Percentiles rank a stretch among this genome's conserved stretches.
These are phyloP conservation scores for Bombus huntii DNA, from an alignment of 1,140 invertebrate species.

Conservation along the genomic window DNA sequence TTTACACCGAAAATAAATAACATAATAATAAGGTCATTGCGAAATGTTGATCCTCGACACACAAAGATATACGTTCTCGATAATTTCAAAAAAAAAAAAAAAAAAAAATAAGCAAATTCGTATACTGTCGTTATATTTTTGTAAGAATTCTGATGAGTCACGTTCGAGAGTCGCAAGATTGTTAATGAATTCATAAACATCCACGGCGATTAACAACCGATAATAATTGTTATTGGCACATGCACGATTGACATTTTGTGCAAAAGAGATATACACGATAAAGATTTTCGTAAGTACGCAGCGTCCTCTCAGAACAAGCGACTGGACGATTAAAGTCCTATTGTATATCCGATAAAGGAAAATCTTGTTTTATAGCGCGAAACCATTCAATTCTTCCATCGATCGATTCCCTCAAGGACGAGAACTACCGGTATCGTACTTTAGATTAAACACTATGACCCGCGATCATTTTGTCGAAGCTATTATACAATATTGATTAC, in stretches of 20 bases:
- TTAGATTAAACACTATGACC: constrained; percentile 4
- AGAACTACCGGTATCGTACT: constrained; percentile 4
- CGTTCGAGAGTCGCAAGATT: background rate
- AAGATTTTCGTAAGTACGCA: background rate
- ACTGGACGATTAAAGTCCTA: background rate
- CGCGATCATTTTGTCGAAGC: background rate
- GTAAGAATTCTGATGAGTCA: background rate
- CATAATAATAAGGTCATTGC: background rate
- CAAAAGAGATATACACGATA: background rate
- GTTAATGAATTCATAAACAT: background rate
- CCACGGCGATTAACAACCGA: background rate
- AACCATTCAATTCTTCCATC: constrained; percentile 44
- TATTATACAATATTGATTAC: background rate
- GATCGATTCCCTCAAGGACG: constrained; percentile 47
- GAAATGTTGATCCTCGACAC: background rate
- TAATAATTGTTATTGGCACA: background rate
- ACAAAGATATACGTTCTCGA: background rate
- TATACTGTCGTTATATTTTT: background rate
- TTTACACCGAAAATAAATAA: background rate
- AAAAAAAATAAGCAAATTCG: background rate
- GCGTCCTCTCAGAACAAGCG: background rate
- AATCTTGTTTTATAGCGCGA: constrained; percentile 36
- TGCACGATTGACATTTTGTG: background rate
- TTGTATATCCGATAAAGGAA: constrained; percentile 16
- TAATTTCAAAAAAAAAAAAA: too few relatives aligned